These are phyloP conservation scores for Megalops atlanticus DNA, from an alignment of 2,113 vertebrate species.

Conservation along the genomic window DNA sequence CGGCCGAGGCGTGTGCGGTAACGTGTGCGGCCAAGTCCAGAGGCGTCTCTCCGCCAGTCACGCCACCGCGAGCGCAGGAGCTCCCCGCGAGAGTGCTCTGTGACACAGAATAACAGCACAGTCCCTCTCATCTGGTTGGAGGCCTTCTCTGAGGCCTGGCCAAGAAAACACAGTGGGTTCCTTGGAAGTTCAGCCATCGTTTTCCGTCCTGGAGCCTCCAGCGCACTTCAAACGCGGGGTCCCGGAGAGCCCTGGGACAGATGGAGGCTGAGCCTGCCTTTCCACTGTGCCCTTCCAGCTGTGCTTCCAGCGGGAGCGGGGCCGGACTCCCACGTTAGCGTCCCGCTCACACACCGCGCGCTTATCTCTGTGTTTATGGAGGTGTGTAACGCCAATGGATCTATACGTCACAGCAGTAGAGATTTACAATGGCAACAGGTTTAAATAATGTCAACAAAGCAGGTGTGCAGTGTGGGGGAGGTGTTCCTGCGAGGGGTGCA, in stretches of 20 bases:
- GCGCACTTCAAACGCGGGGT: conserved; percentile 32
- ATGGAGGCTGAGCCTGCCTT: conserved; percentile 18
- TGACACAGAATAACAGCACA: conserved; percentile 29
- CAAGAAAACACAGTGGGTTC: conserved; percentile 36
- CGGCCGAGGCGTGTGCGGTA: not conserved
- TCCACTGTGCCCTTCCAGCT: conserved; percentile 14
- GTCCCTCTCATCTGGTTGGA: conserved; percentile 34
- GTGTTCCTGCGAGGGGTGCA: not conserved
- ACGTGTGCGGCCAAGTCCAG: no score
- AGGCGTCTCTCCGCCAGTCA: not conserved
- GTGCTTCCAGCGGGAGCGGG: not conserved
- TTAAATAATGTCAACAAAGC: not conserved
- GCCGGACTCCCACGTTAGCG: no score
- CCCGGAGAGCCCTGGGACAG: conserved; percentile 23
- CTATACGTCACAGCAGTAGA: not conserved
- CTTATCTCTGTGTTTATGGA: not conserved
- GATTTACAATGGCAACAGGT: not conserved
- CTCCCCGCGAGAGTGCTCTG: conserved; percentile 29
- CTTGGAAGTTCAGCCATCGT: conserved; percentile 31
- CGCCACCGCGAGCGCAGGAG: not conserved
- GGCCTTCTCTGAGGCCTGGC: conserved; percentile 23
- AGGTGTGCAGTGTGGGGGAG: not conserved
- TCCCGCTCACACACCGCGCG: not conserved
- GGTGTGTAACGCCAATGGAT: not conserved
- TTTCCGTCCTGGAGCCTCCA: conserved; percentile 13